Evolutionary conservation across 2,113 vertebrate genomes (phyloP).

Genomic region (Equus quagga): DNA sequence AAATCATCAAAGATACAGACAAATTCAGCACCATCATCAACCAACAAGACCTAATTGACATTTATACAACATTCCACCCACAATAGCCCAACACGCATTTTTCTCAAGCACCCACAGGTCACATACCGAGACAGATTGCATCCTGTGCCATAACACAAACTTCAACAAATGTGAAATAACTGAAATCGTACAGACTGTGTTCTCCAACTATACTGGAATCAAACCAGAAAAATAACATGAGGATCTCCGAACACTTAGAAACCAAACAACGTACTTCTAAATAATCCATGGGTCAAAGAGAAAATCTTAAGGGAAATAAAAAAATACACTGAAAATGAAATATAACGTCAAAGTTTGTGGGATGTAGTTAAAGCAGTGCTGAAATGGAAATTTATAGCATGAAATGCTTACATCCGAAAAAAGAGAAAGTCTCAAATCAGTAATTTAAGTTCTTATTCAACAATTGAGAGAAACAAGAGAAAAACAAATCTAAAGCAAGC

Average conservation of each 20-base stretch:
- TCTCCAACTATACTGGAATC: not conserved
- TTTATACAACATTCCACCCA: not conserved
- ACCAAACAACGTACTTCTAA: not conserved
- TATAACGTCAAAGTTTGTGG: not conserved
- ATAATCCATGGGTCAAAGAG: not conserved
- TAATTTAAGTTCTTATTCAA: not conserved
- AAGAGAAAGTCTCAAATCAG: not conserved
- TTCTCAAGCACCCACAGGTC: not conserved
- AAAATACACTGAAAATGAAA: not conserved
- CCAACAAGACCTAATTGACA: not conserved
- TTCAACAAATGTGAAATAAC: not conserved
- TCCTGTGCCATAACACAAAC: not conserved
- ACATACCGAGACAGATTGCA: not conserved
- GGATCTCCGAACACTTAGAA: not conserved
- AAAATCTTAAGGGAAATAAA: not conserved
- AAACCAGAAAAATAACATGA: not conserved
- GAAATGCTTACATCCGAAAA: not conserved
- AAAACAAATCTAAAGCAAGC: not conserved
- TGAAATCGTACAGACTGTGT: not conserved
- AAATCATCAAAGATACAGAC: not conserved
- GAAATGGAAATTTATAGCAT: not conserved
- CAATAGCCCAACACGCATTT: not conserved
- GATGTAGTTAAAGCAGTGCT: not conserved
- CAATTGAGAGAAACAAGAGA: not conserved
- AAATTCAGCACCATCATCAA: not conserved